Conservation (phyloP, 2,797 vertebrate genomes). For the Moxostoma hubbsi region DNA sequence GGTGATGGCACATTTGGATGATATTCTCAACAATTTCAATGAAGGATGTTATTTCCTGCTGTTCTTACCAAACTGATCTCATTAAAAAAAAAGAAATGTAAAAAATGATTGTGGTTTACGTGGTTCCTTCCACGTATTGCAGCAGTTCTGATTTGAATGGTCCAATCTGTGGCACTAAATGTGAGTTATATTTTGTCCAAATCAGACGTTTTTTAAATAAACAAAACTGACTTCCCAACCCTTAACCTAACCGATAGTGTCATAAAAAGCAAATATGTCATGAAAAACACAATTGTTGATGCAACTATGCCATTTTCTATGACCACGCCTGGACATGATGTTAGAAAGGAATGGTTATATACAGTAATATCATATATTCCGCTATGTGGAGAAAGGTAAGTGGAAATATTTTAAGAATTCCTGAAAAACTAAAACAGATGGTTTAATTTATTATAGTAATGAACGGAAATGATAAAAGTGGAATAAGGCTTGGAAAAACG, state of each 20-base stretch:
- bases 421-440: background rate
- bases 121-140: no score
- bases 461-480: constrained; percentile 19
- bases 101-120: no score
- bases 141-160: no score
- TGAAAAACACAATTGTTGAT: no score
- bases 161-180: no score
- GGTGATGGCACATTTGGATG: constrained; percentile 4
- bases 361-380: background rate
- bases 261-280: no score
- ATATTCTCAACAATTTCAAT: background rate
- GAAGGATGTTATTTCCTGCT: background rate
- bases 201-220: no score
- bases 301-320: no score
- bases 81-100: no score
- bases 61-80: background rate
- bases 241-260: no score
- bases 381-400: background rate
- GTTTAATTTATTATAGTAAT: background rate
- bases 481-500: constrained; percentile 43
- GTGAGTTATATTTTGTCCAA: no score
- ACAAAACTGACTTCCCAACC: no score
- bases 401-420: background rate
- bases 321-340: background rate
- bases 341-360: background rate